Evolutionary conservation across 2,888 invertebrate genomes (phyloP), one percentile per base, ranked within the genome.

Genomic region (Trypoxylon attenuatum): DNA sequence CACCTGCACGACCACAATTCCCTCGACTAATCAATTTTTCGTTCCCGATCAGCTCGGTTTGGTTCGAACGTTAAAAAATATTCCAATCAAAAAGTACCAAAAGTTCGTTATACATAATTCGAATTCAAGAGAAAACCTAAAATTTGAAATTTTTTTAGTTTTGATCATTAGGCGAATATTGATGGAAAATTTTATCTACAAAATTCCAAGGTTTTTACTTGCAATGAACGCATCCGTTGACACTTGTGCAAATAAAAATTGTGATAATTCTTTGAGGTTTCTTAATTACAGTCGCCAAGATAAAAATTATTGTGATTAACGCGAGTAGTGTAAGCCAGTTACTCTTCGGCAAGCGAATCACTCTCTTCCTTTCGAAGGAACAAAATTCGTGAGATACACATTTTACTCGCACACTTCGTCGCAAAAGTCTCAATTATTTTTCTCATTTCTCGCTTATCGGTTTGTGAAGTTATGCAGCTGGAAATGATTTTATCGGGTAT

Each of bases 1-100:
- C 76, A 75, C 72, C 69, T 75, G 69, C 59, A 53, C 46, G 51
- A 55, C 60, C 59, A 33, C 64, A 58, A 54, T 58, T 50, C 54
- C 51, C 58, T 55, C 59, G 54, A 50, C 53, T 51, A 53, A 63
- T 59, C 69, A 54, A 69, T 66, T 64, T 66, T 64, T 59, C 61
- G 54, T 61, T 60, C 38, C 18, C 27, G 21, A 41, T 45, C 52
- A 46, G 25, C 59, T n/a, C n/a, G n/a, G n/a, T n/a, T n/a, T n/a
- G n/a, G n/a, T n/a, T n/a, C n/a, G n/a, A n/a, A n/a, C n/a, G n/a
- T n/a, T n/a, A n/a, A n/a, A n/a, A n/a, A n/a, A n/a, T n/a, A n/a
- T n/a, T n/a, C n/a, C n/a, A n/a, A n/a, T n/a, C n/a, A n/a, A n/a
- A n/a, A n/a, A n/a, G n/a, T n/a, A n/a, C n/a, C n/a, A n/a, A n/a